Percentiles rank a stretch among this genome's conserved stretches.
Conservation (phyloP, 2,113 vertebrate species). For the Orthochromis malagaraziensis region DNA sequence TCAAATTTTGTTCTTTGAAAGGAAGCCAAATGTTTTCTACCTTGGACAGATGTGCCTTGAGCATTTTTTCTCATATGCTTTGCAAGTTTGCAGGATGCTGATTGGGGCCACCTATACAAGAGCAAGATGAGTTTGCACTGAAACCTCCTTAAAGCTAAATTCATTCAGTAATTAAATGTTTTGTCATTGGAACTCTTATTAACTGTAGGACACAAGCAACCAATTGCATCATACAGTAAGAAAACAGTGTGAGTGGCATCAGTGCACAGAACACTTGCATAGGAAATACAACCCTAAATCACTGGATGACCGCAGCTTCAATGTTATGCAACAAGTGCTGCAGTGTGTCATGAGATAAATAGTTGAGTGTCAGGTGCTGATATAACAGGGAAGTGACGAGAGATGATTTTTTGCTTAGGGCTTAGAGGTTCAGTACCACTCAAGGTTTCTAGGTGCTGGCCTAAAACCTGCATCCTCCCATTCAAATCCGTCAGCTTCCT, state of each 20-base stretch:
- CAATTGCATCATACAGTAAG: neutral
- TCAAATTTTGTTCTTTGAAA: conserved; percentile 79
- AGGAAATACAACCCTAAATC: neutral
- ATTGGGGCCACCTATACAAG: neutral
- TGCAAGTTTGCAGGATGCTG: conserved; percentile 45
- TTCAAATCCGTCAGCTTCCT: neutral
- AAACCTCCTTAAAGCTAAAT: neutral
- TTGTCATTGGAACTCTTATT: neutral
- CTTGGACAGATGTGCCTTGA: conserved; percentile 69
- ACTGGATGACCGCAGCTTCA: neutral
- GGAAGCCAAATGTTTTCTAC: conserved; percentile 69
- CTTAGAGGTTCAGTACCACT: neutral
- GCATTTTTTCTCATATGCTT: conserved; percentile 48
- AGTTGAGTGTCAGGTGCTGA: neutral
- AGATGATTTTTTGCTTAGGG: neutral
- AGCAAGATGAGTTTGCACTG: neutral
- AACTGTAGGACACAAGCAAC: neutral
- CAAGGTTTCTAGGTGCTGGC: neutral
- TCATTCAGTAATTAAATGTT: neutral
- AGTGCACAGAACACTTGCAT: neutral
- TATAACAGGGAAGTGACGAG: neutral
- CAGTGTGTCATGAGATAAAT: neutral
- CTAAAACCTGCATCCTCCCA: neutral
- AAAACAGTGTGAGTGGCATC: neutral
- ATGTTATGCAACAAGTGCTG: neutral